phyloP scores from a whole-genome alignment of 2,113 vertebrate genomes.

The Pontoporia blainvillei region DNA sequence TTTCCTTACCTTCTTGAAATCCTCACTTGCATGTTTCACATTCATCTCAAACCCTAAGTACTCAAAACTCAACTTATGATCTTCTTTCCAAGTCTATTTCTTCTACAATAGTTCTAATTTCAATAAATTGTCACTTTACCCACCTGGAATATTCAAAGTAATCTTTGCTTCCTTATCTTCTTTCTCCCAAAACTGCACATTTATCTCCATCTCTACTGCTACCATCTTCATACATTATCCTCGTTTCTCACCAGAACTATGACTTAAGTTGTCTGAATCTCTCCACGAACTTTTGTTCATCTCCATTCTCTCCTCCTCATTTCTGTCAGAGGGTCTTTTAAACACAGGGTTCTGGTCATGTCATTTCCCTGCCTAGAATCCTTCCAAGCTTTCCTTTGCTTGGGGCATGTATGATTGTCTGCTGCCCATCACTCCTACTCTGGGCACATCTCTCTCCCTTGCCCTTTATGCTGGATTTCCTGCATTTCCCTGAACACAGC shows the following conservation, averaged over 20 bases:
- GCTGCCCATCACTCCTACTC: neutral
- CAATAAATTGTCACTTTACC: neutral
- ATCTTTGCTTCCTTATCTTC: neutral
- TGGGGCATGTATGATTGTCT: neutral
- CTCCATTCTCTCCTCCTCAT: neutral
- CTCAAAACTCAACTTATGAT: neutral
- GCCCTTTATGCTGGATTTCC: neutral
- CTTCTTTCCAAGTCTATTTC: neutral
- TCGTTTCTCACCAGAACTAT: neutral
- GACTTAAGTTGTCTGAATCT: neutral
- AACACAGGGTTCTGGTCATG: neutral
- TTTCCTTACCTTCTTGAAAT: neutral
- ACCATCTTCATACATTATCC: accelerated
- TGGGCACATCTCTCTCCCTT: neutral
- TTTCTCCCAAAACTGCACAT: neutral
- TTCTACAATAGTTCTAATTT: neutral
- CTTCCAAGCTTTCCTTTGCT: neutral
- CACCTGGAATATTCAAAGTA: neutral
- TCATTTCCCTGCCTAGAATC: neutral
- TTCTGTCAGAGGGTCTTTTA: neutral
- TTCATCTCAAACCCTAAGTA: neutral
- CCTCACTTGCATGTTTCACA: neutral
- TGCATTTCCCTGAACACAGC: neutral
- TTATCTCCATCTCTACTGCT: neutral
- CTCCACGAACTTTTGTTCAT: neutral